Evolutionary conservation across 2,888 invertebrate genomes (phyloP), one percentile per base, ranked within the genome.

Genomic region (Ornithoptera alexandrae): DNA sequence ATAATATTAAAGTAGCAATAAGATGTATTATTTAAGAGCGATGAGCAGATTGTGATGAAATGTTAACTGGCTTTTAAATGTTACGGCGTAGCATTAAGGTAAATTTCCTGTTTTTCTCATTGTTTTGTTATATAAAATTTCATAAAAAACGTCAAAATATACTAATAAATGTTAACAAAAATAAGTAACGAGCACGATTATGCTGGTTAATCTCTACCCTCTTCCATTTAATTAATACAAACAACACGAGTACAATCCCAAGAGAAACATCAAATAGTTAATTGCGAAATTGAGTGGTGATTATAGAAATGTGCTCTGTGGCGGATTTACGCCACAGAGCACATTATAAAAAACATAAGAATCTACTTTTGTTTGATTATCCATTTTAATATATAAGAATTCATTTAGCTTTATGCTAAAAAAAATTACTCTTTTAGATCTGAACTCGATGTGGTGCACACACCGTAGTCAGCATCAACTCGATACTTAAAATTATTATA

Each of bases 261-360:
- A 53, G n/a, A 53, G n/a, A n/a, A 53, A 5, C 1, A 53, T n/a
- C 53, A 53, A 53, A n/a, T n/a, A 18, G 6, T n/a, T 53, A n/a
- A 53, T 53, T 53, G n/a, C 53, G 53, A 53, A 53, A 53, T n/a
- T 53, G n/a, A n/a, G 53, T n/a, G 53, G 53, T 53, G 53, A 53
- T 53, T 53, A 5, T 4, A n/a, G 53, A n/a, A 53, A 53, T n/a
- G 18, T 6, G 18, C n/a, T n/a, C n/a, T 12, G n/a, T n/a, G n/a
- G n/a, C n/a, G n/a, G 53, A n/a, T n/a, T 30, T 53, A n/a, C n/a
- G 8, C 0, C 8, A 4, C n/a, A n/a, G n/a, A n/a, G 7, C 2
- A n/a, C 8, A n/a, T n/a, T n/a, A n/a, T 12, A 53, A 18, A 18
- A 53, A n/a, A 18, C 18, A 53, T 4, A 1, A n/a, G 53, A 6